Conservation (phyloP, 2,113 vertebrate species). For the Pelecanus crispus region DNA sequence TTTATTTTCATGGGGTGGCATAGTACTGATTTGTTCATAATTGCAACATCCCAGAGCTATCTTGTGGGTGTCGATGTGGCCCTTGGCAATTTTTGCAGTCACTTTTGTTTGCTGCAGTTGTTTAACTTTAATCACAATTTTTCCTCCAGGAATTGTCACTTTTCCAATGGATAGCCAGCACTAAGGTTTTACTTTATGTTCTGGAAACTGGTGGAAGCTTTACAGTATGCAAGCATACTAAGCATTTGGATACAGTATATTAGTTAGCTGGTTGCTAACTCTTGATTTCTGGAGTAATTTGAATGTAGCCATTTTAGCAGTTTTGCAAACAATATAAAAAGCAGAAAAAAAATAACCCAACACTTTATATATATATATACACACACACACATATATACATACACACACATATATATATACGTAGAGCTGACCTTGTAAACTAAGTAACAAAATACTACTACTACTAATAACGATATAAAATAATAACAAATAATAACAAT, state of each 20-base stretch:
- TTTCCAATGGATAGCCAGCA: background rate
- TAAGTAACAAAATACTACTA: background rate
- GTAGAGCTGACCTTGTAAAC: background rate
- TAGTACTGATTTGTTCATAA: background rate
- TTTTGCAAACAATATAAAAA: background rate
- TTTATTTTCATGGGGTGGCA: background rate
- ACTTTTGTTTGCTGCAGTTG: background rate
- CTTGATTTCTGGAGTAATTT: background rate
- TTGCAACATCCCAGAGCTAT: background rate
- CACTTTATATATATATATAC: background rate
- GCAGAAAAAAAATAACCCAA: rapidly evolving
- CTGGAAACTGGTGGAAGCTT: background rate
- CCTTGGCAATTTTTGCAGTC: background rate
- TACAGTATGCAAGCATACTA: background rate
- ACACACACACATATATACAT: too few relatives aligned
- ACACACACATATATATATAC: too few relatives aligned
- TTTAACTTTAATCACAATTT: background rate
- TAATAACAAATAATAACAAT: background rate
- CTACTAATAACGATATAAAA: background rate
- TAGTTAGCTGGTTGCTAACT: background rate
- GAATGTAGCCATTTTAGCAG: background rate
- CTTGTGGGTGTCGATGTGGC: background rate
- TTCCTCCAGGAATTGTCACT: background rate
- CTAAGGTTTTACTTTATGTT: background rate
- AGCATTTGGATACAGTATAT: background rate